Percentiles rank a stretch among this genome's conserved stretches.
Conservation (phyloP, 2,888 invertebrate genomes). For the Galerucella nymphaeae region DNA sequence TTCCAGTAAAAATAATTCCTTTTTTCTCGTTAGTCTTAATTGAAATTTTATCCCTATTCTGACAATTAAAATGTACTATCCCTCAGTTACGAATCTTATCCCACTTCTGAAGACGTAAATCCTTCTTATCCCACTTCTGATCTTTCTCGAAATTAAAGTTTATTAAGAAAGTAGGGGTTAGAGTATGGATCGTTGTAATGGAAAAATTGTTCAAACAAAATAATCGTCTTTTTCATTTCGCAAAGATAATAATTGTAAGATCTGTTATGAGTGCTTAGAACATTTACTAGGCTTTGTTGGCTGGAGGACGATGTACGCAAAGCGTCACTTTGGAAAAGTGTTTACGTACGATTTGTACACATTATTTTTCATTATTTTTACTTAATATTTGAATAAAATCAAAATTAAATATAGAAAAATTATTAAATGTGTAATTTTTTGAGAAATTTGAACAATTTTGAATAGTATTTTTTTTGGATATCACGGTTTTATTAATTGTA, state of each 20-base stretch:
- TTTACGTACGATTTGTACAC: no score
- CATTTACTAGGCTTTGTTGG: neutral
- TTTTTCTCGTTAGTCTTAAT: slow-evolving; percentile 29
- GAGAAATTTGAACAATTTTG: no score
- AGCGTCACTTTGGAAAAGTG: no score
- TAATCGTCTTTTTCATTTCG: neutral
- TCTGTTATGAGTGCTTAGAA: neutral
- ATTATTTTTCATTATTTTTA: no score
- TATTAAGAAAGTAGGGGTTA: slow-evolving; percentile 7
- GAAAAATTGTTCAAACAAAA: slow-evolving; percentile 2
- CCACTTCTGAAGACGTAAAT: slow-evolving; percentile 24
- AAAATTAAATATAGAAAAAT: no score
- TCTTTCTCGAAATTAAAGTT: slow-evolving; percentile 18
- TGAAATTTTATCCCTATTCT: slow-evolving; percentile 34
- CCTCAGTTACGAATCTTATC: slow-evolving; percentile 22
- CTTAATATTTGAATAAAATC: no score
- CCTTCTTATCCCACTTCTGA: slow-evolving; percentile 20
- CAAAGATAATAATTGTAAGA: neutral
- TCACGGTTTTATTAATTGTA: no score
- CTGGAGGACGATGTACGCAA: no score
- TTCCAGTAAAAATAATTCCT: slow-evolving; percentile 24
- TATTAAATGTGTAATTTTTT: no score
- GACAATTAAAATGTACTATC: slow-evolving; percentile 34
- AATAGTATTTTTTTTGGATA: no score
- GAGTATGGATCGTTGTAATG: neutral